Evolutionary conservation across 2,797 vertebrate species (phyloP).

Genomic region (Peromyscus eremicus): DNA sequence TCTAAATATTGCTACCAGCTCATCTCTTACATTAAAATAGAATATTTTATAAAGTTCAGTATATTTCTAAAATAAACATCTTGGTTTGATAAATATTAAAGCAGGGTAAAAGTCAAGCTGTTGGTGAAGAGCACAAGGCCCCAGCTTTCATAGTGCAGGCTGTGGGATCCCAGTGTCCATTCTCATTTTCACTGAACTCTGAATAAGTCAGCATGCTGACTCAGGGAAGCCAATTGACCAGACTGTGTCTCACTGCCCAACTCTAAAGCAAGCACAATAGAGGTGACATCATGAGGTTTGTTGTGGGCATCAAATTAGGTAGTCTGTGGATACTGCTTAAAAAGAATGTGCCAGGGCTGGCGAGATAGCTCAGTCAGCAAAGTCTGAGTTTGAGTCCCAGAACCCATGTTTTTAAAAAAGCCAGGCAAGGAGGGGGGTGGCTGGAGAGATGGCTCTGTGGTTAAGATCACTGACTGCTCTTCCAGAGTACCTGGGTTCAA

Average conservation of each 20-base stretch:
- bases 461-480: no score
- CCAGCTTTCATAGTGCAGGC: background rate
- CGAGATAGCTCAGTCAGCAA: background rate
- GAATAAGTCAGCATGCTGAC: background rate
- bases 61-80: background rate
- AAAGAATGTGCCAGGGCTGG: background rate
- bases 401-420: background rate
- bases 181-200: background rate
- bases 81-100: background rate
- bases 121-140: background rate
- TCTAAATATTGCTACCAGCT: background rate
- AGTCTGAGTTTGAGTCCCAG: background rate
- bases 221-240: background rate
- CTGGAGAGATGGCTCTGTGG: no score
- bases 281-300: background rate
- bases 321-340: background rate
- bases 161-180: background rate
- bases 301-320: background rate
- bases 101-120: background rate
- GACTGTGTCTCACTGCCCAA: background rate
- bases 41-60: background rate
- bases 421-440: no score
- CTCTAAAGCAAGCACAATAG: background rate
- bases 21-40: conserved; percentile 8
- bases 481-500: no score